A percentile compares a stretch with the other conserved stretches of the same genome.
phyloP scores from a whole-genome alignment of 2,797 vertebrate genomes.

The Sebastes itinus region DNA sequence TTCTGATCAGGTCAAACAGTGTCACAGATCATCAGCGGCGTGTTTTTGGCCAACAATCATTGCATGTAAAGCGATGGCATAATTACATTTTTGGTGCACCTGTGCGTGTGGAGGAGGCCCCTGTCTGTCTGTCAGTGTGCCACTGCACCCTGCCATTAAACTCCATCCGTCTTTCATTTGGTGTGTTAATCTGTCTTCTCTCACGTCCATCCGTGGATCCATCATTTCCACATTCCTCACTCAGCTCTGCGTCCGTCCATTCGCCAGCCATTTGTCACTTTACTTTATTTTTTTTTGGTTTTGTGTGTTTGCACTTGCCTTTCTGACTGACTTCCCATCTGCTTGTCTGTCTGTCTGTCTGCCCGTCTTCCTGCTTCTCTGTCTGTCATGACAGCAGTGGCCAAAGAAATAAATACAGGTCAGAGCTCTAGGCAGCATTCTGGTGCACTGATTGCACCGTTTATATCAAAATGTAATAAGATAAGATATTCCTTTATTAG shows the following conservation, averaged over 20 bases:
- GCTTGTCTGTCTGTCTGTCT: not conserved
- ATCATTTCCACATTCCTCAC: conserved; percentile 17
- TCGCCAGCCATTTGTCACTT: not conserved
- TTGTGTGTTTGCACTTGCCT: conserved; percentile 21
- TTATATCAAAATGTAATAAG: too few species aligned
- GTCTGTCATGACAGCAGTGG: not conserved
- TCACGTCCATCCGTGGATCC: conserved; percentile 15
- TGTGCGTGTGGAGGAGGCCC: not conserved
- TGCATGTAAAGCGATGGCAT: not conserved
- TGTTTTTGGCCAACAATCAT: not conserved
- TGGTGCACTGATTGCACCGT: not conserved
- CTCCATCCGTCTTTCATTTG: conserved; percentile 26
- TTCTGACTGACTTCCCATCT: not conserved
- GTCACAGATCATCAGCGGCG: not conserved
- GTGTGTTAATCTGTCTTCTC: conserved; percentile 28
- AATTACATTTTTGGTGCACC: conserved; percentile 19
- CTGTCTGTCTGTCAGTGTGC: conserved; percentile 20
- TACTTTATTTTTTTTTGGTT: not conserved
- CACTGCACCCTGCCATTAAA: conserved; percentile 29
- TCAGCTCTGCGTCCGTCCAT: conserved; percentile 13
- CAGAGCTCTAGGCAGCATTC: not conserved
- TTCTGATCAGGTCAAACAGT: not conserved
- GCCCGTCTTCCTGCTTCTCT: not conserved
- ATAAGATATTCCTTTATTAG: too few species aligned
- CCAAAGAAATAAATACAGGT: not conserved